Evolutionary conservation across 2,888 invertebrate species (phyloP), one percentile per base, ranked within the genome.

Genomic region (Harpalus rufipes): DNA sequence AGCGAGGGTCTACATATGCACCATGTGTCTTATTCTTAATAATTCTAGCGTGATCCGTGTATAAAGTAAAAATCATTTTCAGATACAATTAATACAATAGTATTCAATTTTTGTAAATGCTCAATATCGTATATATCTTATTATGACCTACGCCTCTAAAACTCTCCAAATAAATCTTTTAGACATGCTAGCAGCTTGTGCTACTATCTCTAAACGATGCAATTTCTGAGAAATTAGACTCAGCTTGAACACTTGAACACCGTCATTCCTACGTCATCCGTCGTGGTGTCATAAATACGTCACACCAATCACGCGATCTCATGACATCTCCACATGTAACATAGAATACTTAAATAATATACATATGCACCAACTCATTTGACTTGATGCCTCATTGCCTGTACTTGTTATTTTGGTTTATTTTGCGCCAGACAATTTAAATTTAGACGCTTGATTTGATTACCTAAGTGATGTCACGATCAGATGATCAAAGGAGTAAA

Each of bases 231-330:
- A 32, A 32, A 32, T 32, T 32, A 32, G 32, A 5, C 6, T 32
- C 32, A 32, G 1, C 32, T 32, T 32, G 32, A 32, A 32, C 32
- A 32, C 32, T 32, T 32, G 32, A 32, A 32, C 32, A 32, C 63
- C 39, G 68, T 68, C 68, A 68, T 39, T 14, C n/a, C 68, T 6
- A 41, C 68, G 68, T 68, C 68, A 68, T 32, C 32, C 25, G 65
- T 65, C 65, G 25, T 25, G 65, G 21, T 21, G 21, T 21, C 32
- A 32, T 32, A 3, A 3, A 32, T 32, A 68, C 68, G 68, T 68
- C 68, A 68, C 68, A n/a, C 6, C 32, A 68, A 39, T 68, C 68
- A 68, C 68, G 68, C 68, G 68, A 68, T 18, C 63, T 59, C 68
- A 14, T 39, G 68, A n/a, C 68, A 10, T 25, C 68, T 39, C 32